Base-by-base conservation (phyloP, 2,888 invertebrate genomes). In the Ormia ochracea region DNA sequence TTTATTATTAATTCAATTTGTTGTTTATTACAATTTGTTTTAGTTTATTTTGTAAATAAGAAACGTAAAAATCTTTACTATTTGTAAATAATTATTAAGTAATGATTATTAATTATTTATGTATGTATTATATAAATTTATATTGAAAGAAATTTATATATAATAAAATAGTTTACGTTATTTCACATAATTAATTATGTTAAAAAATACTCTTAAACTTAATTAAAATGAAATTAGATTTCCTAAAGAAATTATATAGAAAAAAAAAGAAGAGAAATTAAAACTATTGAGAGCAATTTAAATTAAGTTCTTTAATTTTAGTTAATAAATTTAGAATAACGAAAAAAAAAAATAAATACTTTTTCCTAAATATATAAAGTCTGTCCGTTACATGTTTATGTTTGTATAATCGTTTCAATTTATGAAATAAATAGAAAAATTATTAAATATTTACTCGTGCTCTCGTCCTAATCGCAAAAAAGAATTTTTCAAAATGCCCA, bases 331-430 rank as follows among this genome's bases (percentile, higher is more conserved):
- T 63, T 45, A 63, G 52, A 33, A 36, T 12, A 14, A n/a, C n/a
- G n/a, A n/a, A n/a, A n/a, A n/a, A n/a, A n/a, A 48, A 54, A 45
- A 61, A 5, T 38, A 45, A 38, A n/a, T 6, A 61, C 2, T n/a
- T 38, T 58, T 65, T 74, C 48, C 63, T 65, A 74, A 74, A 58
- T 31, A 65, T 45, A 21, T n/a, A 48, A 74, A 65, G 48, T 66
- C 65, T 74, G 74, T 74, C 74, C 74, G 74, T 58, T 66, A 48
- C 19, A 54, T 58, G 31, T 28, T 36, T 23, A 65, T 23, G n/a
- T 19, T 7, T 54, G 6, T 38, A 19, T 63, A 45, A 43, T 31
- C 33, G 28, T 38, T 23, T 50, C 48, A 26, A 59, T 36, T 38
- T 26, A 48, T 7, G 14, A 23, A 21, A 10, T 14, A 41, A 33